Evolutionary conservation across 2,888 invertebrate genomes (phyloP).

Genomic region (Meiosimyza platycephala): DNA sequence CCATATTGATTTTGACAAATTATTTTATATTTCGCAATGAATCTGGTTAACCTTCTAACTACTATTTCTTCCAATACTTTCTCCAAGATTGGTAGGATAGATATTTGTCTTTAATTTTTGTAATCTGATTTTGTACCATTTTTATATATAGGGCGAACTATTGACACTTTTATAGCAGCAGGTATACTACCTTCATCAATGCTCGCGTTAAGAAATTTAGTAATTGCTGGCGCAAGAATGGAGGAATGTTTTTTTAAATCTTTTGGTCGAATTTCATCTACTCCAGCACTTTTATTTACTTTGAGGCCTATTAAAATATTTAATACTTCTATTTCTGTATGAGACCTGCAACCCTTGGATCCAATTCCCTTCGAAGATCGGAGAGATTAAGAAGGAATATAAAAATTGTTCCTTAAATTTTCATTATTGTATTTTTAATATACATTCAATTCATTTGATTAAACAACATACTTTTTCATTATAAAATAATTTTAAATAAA

Average conservation of each 20-base stretch:
- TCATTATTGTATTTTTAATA: no score
- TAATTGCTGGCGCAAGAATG: slow-evolving; percentile 14
- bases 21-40: slow-evolving; percentile 17
- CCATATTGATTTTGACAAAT: no score
- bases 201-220: slow-evolving; percentile 1
- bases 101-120: slow-evolving; percentile 23
- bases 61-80: slow-evolving; percentile 36
- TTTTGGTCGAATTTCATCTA: slow-evolving; percentile 11
- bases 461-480: no score
- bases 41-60: slow-evolving; percentile 19
- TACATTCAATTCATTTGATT: no score
- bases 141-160: slow-evolving; percentile 26
- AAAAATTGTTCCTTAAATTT: no score
- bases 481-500: no score
- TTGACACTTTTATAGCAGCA: slow-evolving; percentile 21
- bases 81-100: slow-evolving; percentile 15
- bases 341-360: no score
- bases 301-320: neutral
- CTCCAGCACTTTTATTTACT: neutral
- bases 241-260: slow-evolving; percentile 29
- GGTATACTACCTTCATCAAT: no score
- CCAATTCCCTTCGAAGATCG: no score
- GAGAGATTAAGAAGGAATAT: no score
- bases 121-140: slow-evolving; percentile 27
- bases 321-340: neutral